phyloP scores from a whole-genome alignment of 2,113 vertebrate genomes.

The Cacatua alba region DNA sequence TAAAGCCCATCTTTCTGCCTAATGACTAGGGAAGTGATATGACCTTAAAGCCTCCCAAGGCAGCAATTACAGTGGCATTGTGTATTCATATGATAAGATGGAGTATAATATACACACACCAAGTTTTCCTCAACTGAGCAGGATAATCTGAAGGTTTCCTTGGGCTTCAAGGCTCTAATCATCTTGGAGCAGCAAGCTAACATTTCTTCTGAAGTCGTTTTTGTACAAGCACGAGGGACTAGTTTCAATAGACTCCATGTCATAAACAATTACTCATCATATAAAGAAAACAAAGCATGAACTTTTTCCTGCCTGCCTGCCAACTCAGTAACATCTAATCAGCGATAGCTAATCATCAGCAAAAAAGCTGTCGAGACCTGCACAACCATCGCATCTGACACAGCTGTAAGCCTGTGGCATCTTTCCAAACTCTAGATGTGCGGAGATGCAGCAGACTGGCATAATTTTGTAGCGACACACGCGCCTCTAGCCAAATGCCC shows the following conservation, averaged over 20 bases:
- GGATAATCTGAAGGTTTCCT: background rate
- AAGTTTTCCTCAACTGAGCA: background rate
- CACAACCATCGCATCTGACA: background rate
- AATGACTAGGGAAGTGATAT: background rate
- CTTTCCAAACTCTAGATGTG: background rate
- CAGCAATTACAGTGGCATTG: background rate
- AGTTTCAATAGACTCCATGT: background rate
- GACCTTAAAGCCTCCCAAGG: background rate
- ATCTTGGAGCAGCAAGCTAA: background rate
- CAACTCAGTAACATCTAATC: background rate
- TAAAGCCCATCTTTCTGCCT: background rate
- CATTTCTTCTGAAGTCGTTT: background rate
- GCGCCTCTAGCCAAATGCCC: background rate
- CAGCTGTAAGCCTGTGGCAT: background rate
- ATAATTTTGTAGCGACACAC: accelerated
- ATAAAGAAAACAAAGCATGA: background rate
- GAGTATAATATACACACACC: background rate
- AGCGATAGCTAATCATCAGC: background rate
- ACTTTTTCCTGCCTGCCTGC: background rate
- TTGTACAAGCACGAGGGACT: background rate
- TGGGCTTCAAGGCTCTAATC: background rate
- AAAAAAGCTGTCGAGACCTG: background rate
- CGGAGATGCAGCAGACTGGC: background rate
- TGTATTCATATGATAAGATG: background rate
- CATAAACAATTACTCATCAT: background rate